Conservation (phyloP, 2,888 invertebrate species). For the Luperina testacea region DNA sequence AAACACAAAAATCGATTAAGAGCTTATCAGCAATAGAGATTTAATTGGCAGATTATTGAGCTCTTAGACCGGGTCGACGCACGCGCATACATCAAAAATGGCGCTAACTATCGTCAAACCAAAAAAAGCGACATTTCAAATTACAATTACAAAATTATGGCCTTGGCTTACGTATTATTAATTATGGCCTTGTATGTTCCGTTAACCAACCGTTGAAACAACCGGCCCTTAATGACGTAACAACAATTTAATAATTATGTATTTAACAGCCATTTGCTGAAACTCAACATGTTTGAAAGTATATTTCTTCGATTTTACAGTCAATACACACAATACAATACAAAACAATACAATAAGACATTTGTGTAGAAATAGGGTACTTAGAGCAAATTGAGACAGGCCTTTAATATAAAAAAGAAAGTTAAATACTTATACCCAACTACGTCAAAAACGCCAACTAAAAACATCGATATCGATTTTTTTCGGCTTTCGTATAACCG, state of each 20-base stretch:
- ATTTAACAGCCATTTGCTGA: constrained; percentile 11
- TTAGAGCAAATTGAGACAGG: neutral
- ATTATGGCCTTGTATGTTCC: no score
- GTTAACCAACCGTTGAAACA: no score
- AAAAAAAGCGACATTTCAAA: no score
- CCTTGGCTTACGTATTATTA: no score
- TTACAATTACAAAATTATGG: no score
- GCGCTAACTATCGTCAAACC: no score
- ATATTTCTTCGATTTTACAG: neutral
- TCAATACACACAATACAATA: neutral
- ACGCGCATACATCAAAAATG: no score
- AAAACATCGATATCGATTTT: neutral
- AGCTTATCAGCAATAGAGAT: constrained; percentile 7
- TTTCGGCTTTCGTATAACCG: no score
- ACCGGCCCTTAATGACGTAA: neutral
- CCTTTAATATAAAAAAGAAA: neutral
- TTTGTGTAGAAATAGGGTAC: neutral
- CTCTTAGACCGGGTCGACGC: neutral
- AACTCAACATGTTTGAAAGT: constrained; percentile 2
- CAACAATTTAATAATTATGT: neutral
- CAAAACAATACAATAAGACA: no score
- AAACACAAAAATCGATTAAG: constrained; percentile 4
- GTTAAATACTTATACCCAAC: neutral
- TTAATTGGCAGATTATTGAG: neutral
- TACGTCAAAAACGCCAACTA: neutral